Evolutionary conservation across 2,888 invertebrate species (phyloP).

Genomic region (Alentia gelatinosa): DNA sequence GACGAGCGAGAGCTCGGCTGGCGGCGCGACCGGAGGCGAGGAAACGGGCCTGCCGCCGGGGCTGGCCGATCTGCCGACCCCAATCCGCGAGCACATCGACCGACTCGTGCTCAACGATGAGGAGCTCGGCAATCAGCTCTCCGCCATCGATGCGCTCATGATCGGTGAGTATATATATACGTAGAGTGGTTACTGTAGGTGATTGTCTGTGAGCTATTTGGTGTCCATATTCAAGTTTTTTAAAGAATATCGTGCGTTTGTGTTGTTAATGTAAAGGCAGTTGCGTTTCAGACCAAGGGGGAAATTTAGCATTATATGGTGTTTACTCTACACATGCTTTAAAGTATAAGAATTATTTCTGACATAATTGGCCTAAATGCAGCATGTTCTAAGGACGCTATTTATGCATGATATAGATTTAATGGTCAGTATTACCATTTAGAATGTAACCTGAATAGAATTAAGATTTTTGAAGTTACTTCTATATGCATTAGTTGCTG

Average conservation of each 20-base stretch:
- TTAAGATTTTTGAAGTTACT: too few species aligned
- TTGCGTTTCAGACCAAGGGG: too few species aligned
- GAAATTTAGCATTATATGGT: too few species aligned
- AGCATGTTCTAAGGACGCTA: too few species aligned
- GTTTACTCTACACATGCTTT: too few species aligned
- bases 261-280: too few species aligned
- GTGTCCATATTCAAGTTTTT: neutral
- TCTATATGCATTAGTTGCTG: too few species aligned
- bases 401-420: too few species aligned
- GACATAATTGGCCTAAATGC: too few species aligned
- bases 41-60: conserved; percentile 44
- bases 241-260: neutral
- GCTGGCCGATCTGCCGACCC: conserved; percentile 58
- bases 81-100: conserved; percentile 60
- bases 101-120: conserved; percentile 59
- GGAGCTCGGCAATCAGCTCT: conserved; percentile 61
- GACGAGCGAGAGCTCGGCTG: neutral
- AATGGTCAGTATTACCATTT: too few species aligned
- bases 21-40: neutral
- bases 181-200: neutral
- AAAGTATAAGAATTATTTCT: too few species aligned
- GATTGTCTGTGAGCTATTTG: neutral
- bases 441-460: too few species aligned
- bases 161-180: conserved; percentile 51
- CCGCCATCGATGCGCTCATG: conserved; percentile 60